These are phyloP conservation scores for Chymomyza amoena DNA, from an alignment of 2,888 invertebrate species.

Conservation along the genomic window DNA sequence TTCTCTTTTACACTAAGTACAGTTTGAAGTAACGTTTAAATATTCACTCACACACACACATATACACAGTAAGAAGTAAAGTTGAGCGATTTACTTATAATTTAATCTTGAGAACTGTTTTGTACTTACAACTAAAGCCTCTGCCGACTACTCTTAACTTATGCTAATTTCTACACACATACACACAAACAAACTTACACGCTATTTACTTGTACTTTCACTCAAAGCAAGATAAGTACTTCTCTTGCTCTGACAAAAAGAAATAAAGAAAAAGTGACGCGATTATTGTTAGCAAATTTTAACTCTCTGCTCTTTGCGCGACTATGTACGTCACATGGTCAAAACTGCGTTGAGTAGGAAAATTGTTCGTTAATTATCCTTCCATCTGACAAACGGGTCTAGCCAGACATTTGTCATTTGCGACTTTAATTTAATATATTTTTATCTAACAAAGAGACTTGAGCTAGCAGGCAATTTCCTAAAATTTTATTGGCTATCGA, in stretches of 20 bases:
- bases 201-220: too few species aligned
- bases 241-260: not conserved
- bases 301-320: too few species aligned
- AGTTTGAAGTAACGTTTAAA: not conserved
- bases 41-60: not conserved
- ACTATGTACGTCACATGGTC: too few species aligned
- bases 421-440: too few species aligned
- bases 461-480: too few species aligned
- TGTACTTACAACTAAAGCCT: not conserved
- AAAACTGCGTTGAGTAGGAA: too few species aligned
- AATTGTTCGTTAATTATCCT: too few species aligned
- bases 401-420: too few species aligned
- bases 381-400: too few species aligned
- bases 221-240: not conserved
- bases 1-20: conserved; percentile 17
- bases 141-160: not conserved
- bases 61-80: conserved; percentile 23
- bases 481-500: too few species aligned
- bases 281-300: too few species aligned
- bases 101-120: conserved; percentile 21
- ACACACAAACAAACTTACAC: not conserved
- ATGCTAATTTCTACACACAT: not conserved
- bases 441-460: too few species aligned
- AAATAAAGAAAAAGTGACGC: not conserved
- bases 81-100: conserved; percentile 21